Base-by-base conservation (phyloP, 2,113 vertebrate genomes). In the Dascyllus trimaculatus region DNA sequence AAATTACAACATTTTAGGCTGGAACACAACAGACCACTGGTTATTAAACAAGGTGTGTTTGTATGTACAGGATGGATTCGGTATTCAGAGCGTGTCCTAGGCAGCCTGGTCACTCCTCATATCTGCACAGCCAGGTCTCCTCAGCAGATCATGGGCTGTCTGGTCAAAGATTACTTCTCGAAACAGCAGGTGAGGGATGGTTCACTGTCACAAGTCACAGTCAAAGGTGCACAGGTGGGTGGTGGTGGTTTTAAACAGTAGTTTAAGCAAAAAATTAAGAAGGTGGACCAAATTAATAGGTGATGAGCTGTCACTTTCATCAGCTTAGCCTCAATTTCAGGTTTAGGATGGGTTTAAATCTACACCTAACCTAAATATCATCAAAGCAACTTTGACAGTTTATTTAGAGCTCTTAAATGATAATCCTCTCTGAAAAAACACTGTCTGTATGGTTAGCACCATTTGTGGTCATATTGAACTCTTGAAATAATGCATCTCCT, bases 81-180 rank as follows among this genome's bases (percentile, higher is more conserved):
- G 1, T 99, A 98, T 2, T 95, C 97, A 0, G 98, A 99, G 82
- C 95, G 96, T 11, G 95, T 98, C 7, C 95, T 99, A 51, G 97
- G 97, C 54, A 96, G 94, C 52, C 92, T 97, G 21, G 94, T 99
- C 22, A 98, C 96, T 1, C 94, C 97, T 61, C 96, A 98, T 89
- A 97, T 99, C 85, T 98, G 98, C 93, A 97, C 96, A 26, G 96
- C 97, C 77, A 96, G 96, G 80, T 99, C 98, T 25, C 96, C 98
- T 0, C 98, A 99, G 89, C 98, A 98, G 93, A 95, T 99, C 86
- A 99, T 99, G 98, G 98, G 98, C 56, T 96, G 96, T 13, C 93
- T 99, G 82, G 95, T 99, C 80, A 99, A 99, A 92, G 96, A 97
- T 79, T 99, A 95, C 86, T 99, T 99, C 85, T 95, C 95, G 26